These are phyloP conservation scores for Lamellibrachia satsuma DNA, from an alignment of 2,888 invertebrate species.

Conservation along the genomic window DNA sequence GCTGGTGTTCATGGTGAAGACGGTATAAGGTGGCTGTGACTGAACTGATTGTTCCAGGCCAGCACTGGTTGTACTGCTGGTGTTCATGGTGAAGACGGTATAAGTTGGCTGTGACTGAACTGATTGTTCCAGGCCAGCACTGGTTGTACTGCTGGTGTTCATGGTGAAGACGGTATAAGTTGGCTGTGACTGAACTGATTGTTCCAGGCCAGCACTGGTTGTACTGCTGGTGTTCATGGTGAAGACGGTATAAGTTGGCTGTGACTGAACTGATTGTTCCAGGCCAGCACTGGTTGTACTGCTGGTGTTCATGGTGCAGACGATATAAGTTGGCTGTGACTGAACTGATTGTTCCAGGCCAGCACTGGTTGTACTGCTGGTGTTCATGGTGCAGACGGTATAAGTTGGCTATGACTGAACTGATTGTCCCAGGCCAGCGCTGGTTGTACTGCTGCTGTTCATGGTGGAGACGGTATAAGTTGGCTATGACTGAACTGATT, in stretches of 20 bases:
- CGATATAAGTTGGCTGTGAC: too few relatives aligned
- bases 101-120: too few relatives aligned
- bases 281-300: neutral
- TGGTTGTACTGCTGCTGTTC: conserved; percentile 94
- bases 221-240: neutral
- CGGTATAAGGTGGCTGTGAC: too few relatives aligned
- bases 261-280: neutral
- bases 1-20: neutral
- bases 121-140: neutral
- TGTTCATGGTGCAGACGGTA: conserved; percentile 20
- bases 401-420: too few relatives aligned
- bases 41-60: neutral
- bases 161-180: neutral
- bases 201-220: neutral
- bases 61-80: neutral
- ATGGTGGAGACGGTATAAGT: too few relatives aligned
- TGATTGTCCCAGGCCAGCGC: conserved; percentile 77
- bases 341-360: neutral
- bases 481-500: conserved; percentile 74
- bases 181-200: neutral
- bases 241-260: too few relatives aligned
- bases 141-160: neutral
- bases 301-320: neutral
- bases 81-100: neutral
- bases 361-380: neutral